phyloP scores from a whole-genome alignment of 1,140 invertebrate species.

The Drosophila insularis region DNA sequence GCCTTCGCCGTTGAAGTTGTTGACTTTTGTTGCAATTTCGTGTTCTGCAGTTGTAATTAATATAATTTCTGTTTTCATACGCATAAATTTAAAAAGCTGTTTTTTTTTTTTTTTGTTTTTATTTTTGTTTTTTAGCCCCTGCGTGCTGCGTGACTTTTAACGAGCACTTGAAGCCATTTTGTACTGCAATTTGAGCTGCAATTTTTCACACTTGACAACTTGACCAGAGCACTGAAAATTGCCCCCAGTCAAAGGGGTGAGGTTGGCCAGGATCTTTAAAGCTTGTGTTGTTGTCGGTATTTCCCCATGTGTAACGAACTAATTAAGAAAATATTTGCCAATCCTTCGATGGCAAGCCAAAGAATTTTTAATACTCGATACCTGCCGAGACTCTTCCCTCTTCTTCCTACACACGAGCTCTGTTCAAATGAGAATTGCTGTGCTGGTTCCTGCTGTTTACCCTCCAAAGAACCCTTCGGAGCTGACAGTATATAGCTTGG shows the following conservation, averaged over 20 bases:
- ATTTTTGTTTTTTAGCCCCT: slow-evolving; percentile 14
- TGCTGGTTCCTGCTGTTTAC: background rate
- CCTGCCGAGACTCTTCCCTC: slow-evolving; percentile 45
- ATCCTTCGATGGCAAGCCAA: slow-evolving; percentile 46
- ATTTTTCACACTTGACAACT: slow-evolving; percentile 79
- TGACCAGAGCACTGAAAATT: slow-evolving; percentile 8
- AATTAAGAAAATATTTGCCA: slow-evolving; percentile 78
- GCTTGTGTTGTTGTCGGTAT: background rate
- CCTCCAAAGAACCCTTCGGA: background rate
- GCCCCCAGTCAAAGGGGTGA: too few relatives aligned
- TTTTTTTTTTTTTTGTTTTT: background rate
- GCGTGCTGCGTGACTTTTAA: slow-evolving; percentile 73
- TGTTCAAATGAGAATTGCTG: background rate
- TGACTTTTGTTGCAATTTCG: slow-evolving; percentile 44
- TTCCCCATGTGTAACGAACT: slow-evolving; percentile 46
- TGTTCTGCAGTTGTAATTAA: slow-evolving; percentile 68
- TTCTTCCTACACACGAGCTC: background rate
- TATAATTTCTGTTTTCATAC: slow-evolving; percentile 75
- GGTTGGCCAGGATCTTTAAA: too few relatives aligned
- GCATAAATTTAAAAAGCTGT: slow-evolving; percentile 68
- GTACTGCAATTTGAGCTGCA: slow-evolving; percentile 76
- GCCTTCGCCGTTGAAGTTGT: slow-evolving; percentile 13
- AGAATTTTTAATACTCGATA: slow-evolving; percentile 54
- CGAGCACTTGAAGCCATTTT: slow-evolving; percentile 75
- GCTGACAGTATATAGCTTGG: too few relatives aligned